A percentile compares a stretch with the other conserved stretches of the same genome.
phyloP scores from a whole-genome alignment of 2,113 vertebrate genomes.

The Nannobrachium achirus region DNA sequence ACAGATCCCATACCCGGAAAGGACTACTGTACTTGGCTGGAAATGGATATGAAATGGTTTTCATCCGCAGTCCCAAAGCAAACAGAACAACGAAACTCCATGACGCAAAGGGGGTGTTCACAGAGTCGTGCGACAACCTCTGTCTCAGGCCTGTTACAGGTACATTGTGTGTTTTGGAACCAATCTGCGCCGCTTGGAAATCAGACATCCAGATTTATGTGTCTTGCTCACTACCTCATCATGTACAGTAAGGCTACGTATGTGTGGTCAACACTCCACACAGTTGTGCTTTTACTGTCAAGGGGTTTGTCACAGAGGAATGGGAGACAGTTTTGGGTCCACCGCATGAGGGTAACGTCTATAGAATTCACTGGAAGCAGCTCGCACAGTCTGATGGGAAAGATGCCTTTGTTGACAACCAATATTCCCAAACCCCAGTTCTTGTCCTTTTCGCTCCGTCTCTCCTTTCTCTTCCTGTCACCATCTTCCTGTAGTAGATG shows the following conservation, averaged over 20 bases:
- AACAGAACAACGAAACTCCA: constrained; percentile 42
- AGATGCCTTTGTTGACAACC: too few relatives aligned
- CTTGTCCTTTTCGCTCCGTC: not conserved
- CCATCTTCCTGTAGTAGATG: constrained; percentile 71
- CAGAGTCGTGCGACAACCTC: constrained; percentile 40
- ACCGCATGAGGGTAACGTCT: too few relatives aligned
- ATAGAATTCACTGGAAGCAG: too few relatives aligned
- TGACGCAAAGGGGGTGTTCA: constrained; percentile 49
- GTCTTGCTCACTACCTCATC: not conserved
- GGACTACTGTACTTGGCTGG: too few relatives aligned
- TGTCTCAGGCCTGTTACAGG: constrained; percentile 14
- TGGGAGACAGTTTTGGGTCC: too few relatives aligned
- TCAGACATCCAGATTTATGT: not conserved
- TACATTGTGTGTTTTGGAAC: constrained; percentile 1
- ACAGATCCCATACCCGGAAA: not conserved
- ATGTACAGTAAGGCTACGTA: not conserved
- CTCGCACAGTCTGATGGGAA: too few relatives aligned
- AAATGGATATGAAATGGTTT: constrained; percentile 35
- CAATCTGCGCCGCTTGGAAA: not conserved
- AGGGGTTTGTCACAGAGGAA: too few relatives aligned
- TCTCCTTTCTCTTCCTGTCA: constrained; percentile 54
- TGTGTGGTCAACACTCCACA: too few relatives aligned
- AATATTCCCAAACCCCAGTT: not conserved
- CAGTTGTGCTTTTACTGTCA: too few relatives aligned
- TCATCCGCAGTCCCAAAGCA: constrained; percentile 51